A percentile compares a stretch with the other conserved stretches of the same genome.
phyloP scores from a whole-genome alignment of 2,888 invertebrate species.

The Drosophila melanosoma region DNA sequence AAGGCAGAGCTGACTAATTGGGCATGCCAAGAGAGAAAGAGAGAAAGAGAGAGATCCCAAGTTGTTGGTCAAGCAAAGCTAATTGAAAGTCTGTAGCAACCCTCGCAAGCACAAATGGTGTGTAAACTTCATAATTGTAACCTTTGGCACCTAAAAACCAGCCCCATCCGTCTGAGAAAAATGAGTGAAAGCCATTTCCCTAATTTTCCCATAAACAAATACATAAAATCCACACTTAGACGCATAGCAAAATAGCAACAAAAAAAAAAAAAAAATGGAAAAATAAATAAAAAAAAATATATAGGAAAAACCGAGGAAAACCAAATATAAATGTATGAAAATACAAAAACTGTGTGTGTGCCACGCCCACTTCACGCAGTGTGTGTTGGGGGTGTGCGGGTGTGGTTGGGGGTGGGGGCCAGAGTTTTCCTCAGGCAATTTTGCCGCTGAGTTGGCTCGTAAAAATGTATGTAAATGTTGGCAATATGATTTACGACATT shows the following conservation, averaged over 20 bases:
- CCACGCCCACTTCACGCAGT: constrained; percentile 42
- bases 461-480: constrained; percentile 80
- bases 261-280: constrained; percentile 12
- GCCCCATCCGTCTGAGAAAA: constrained; percentile 43
- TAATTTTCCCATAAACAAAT: constrained; percentile 83
- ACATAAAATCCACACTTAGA: constrained; percentile 83
- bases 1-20: constrained; percentile 39
- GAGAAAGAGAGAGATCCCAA: neutral
- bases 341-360: constrained; percentile 24
- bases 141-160: constrained; percentile 72
- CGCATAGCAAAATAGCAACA: constrained; percentile 46
- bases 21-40: constrained; percentile 17
- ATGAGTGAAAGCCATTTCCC: constrained; percentile 78
- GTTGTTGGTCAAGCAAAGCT: constrained; percentile 19
- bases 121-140: constrained; percentile 81
- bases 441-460: constrained; percentile 63
- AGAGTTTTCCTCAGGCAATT: constrained; percentile 35
- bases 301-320: constrained; percentile 2
- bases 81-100: constrained; percentile 55
- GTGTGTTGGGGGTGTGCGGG: constrained; percentile 28
- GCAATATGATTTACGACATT: constrained; percentile 78
- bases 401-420: neutral
- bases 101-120: constrained; percentile 73
- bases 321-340: constrained; percentile 1
- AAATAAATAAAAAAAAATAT: constrained; percentile 2